Conservation (phyloP, 2,888 invertebrate species). For the Theodoxus fluviatilis region DNA sequence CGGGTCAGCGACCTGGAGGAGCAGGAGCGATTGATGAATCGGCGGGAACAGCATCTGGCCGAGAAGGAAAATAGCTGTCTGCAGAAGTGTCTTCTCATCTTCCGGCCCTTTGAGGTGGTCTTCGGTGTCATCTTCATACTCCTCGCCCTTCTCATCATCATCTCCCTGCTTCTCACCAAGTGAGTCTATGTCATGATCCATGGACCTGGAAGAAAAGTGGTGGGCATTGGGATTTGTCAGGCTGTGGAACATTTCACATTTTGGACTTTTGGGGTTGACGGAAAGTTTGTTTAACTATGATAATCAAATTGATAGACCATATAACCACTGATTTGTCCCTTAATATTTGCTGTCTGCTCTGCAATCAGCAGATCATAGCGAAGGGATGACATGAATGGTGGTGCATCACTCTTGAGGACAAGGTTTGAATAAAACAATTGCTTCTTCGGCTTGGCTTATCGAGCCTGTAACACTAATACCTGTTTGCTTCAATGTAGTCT, state of each 20-base stretch:
- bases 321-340: too few species aligned
- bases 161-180: conserved; percentile 65
- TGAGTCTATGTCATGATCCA: conserved; percentile 40
- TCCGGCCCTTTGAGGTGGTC: conserved; percentile 63
- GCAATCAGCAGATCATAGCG: too few species aligned
- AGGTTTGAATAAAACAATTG: too few species aligned
- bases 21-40: conserved; percentile 55
- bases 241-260: not conserved
- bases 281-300: not conserved
- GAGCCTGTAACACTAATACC: too few species aligned
- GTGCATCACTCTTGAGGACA: too few species aligned
- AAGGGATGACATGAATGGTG: too few species aligned
- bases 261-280: not conserved
- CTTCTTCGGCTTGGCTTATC: too few species aligned
- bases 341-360: too few species aligned
- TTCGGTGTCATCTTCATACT: conserved; percentile 59
- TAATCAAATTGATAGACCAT: too few species aligned
- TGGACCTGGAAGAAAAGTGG: not conserved
- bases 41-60: conserved; percentile 58
- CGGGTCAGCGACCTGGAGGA: conserved; percentile 59
- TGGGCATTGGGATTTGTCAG: not conserved
- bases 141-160: conserved; percentile 60
- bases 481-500: too few species aligned
- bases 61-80: conserved; percentile 51
- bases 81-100: conserved; percentile 53